Evolutionary conservation across 2,797 vertebrate species (phyloP).

Genomic region (Heterohyrax brucei): DNA sequence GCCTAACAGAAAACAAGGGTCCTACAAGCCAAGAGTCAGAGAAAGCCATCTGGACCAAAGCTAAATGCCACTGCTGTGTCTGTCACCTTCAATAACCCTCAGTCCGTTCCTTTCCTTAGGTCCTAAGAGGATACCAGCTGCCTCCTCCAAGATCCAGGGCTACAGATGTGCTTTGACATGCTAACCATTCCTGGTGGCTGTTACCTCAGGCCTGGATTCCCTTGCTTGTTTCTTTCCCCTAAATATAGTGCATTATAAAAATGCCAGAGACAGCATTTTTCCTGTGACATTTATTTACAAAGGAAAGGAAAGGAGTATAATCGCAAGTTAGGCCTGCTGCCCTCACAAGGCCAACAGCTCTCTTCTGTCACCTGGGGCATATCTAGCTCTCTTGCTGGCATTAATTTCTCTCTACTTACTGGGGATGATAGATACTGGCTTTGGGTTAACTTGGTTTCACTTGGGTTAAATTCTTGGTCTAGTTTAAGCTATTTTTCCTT

Average conservation of each 20-base stretch:
- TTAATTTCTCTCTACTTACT: constrained; percentile 44
- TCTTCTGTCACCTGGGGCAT: neutral
- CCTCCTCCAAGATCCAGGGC: constrained; percentile 26
- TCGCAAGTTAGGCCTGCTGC: constrained; percentile 30
- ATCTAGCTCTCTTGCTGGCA: neutral
- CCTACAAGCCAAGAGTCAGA: neutral
- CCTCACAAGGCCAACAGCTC: neutral
- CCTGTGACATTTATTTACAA: constrained; percentile 44
- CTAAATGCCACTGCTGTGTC: neutral
- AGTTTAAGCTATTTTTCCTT: neutral
- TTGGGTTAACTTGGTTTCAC: neutral
- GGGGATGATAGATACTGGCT: constrained; percentile 18
- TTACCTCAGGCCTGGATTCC: constrained; percentile 2
- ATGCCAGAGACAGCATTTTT: constrained; percentile 56
- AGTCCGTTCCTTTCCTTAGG: neutral
- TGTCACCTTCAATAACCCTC: neutral
- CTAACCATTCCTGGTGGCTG: constrained; percentile 54
- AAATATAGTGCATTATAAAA: constrained; percentile 52
- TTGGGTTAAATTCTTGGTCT: constrained; percentile 53
- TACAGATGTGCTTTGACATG: neutral
- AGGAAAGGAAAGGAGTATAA: constrained; percentile 56
- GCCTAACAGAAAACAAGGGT: neutral
- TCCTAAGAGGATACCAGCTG: neutral
- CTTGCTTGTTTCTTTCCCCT: constrained; percentile 20
- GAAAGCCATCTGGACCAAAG: neutral